Evolutionary conservation across 2,113 vertebrate species (phyloP), one percentile per base, ranked within the genome.

Genomic region (Neofelis nebulosa): DNA sequence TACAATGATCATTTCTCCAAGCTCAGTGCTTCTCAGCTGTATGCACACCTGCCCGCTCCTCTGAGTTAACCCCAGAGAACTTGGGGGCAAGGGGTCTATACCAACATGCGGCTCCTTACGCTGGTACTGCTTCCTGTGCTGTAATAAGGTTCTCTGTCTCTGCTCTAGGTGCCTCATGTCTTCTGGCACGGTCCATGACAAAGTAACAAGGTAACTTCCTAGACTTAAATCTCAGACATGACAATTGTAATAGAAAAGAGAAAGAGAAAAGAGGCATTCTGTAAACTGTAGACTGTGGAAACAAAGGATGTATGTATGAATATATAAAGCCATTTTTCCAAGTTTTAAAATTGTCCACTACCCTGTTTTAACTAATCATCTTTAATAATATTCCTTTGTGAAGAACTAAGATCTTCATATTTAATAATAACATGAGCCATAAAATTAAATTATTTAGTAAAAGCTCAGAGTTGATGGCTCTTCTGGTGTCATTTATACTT

Each of bases 381-480:
- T 29, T 41, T 52, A 48, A 48, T 0, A 69, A 48, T 57, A 92
- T 31, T 65, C 13, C 33, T 86, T 85, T 69, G 16, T 50, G n/a
- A 80, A 93, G 31, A 52, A 86, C 4, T 65, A 91, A 65, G 38
- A 84, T 61, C 1, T 88, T 83, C 61, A 66, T 61, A 48, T 87
- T 82, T 73, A 65, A 36, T 79, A 50, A 63, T 50, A 89, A 81
- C 4, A 78, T 14, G 23, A 82, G 29, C 69, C 38, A 94, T 29
- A 52, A 86, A 86, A 86, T 68, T 68, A 73, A 69, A 63, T 52
- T 91, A 91, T 65, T 29, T 88, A 31, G 38, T 36, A 80, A 84
- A 73, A 68, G 14, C 41, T 21, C n/a, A 83, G 23, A n/a, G 25
- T 69, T 73, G 41, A 41, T 41, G 48, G 29, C 55, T 76, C 63